Conservation (phyloP, 1,140 invertebrate species). For the Anagrus nilaparvatae region DNA sequence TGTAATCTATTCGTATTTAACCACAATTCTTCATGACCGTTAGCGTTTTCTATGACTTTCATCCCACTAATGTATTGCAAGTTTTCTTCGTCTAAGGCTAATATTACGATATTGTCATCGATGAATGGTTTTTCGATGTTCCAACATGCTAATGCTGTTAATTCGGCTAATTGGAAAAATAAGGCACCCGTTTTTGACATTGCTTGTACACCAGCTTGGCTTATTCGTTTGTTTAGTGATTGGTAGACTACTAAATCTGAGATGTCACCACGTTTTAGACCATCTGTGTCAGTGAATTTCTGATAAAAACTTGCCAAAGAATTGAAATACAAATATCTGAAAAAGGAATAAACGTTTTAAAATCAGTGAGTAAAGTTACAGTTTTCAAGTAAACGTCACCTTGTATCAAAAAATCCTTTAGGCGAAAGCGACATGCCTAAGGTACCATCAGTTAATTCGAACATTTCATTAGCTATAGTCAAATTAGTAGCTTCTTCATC, state of each 20-base stretch:
- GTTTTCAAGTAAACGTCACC: constrained; percentile 21
- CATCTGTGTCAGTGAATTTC: constrained; percentile 32
- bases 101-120: constrained; percentile 44
- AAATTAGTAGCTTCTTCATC: constrained; percentile 32
- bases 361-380: no score
- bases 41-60: constrained; percentile 33
- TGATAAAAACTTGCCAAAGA: constrained; percentile 37
- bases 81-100: constrained; percentile 45
- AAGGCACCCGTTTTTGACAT: constrained; percentile 46
- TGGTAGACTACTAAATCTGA: constrained; percentile 32
- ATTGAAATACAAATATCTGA: constrained; percentile 43
- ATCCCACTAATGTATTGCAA: constrained; percentile 58
- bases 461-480: constrained; percentile 35
- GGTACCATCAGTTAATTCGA: constrained; percentile 37
- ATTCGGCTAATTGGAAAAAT: constrained; percentile 57
- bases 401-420: constrained; percentile 31
- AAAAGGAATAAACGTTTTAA: no score
- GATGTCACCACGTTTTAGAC: constrained; percentile 29
- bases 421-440: constrained; percentile 40
- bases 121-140: constrained; percentile 53
- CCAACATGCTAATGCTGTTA: constrained; percentile 62
- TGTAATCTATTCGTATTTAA: constrained; percentile 40
- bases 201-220: constrained; percentile 38
- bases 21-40: constrained; percentile 37
- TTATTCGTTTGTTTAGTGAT: constrained; percentile 33